phyloP scores from a whole-genome alignment of 2,888 invertebrate species.

The Drosophila kambysellisi region DNA sequence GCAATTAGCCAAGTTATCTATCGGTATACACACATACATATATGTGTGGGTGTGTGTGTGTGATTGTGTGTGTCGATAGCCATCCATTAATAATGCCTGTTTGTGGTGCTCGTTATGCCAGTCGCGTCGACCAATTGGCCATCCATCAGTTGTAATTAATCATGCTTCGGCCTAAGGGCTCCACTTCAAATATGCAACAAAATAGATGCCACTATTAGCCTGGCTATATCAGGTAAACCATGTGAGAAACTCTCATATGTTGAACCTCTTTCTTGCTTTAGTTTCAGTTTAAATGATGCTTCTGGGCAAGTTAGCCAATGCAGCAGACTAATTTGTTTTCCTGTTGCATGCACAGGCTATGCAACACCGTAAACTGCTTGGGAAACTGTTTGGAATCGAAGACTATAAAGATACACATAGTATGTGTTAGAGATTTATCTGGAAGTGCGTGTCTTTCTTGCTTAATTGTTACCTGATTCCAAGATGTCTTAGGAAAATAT shows the following conservation, averaged over 20 bases:
- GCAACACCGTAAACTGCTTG: not conserved
- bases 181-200: slow-evolving; percentile 54
- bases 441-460: too few species aligned
- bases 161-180: slow-evolving; percentile 71
- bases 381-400: not conserved
- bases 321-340: not conserved
- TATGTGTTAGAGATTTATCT: too few species aligned
- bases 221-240: slow-evolving; percentile 25
- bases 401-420: not conserved
- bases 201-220: slow-evolving; percentile 59
- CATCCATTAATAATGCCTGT: slow-evolving; percentile 71
- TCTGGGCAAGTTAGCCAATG: not conserved
- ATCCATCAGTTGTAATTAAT: slow-evolving; percentile 81
- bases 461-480: too few species aligned
- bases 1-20: slow-evolving; percentile 63
- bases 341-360: not conserved
- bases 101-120: slow-evolving; percentile 60
- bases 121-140: slow-evolving; percentile 70
- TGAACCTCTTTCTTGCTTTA: not conserved
- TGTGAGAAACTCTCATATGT: slow-evolving; percentile 50
- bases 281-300: not conserved
- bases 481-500: too few species aligned
- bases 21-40: slow-evolving; percentile 14
- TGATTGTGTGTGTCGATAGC: slow-evolving; percentile 35
- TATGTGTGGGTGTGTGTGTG: slow-evolving; percentile 28